These are phyloP conservation scores for Diadema setosum DNA, from an alignment of 35 echinoderm and acorn worm genomes.

Conservation along the genomic window DNA sequence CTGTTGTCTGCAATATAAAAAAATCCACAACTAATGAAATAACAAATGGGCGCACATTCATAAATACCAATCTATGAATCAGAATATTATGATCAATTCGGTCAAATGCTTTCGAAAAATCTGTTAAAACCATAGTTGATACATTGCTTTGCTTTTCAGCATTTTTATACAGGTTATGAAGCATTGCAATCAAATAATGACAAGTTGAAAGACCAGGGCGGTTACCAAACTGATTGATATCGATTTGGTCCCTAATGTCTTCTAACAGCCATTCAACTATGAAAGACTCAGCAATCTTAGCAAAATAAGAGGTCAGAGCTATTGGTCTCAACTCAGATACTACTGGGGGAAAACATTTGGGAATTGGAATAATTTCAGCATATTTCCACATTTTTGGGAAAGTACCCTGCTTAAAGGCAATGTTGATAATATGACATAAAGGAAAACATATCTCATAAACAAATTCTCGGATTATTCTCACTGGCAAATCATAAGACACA, in stretches of 20 bases:
- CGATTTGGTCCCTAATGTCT: no score
- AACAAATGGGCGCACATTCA: no score
- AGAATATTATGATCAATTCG: slow-evolving; percentile 28
- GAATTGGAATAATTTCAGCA: slow-evolving; percentile 14
- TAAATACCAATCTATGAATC: slow-evolving; percentile 26
- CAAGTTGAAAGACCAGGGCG: slow-evolving; percentile 13
- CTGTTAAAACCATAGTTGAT: slow-evolving; percentile 9
- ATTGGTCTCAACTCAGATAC: neutral
- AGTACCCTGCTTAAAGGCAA: neutral
- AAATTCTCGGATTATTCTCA: neutral
- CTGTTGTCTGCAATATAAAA: neutral
- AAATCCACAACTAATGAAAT: slow-evolving; percentile 16
- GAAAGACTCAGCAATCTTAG: no score
- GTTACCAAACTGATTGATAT: slow-evolving; percentile 49
- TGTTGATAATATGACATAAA: no score
- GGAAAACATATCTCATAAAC: neutral
- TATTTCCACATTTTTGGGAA: slow-evolving; percentile 25
- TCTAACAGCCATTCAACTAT: no score
- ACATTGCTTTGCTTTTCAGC: slow-evolving; percentile 16
- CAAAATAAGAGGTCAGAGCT: neutral
- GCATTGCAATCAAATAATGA: slow-evolving; percentile 21
- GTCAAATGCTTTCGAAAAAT: slow-evolving; percentile 56
- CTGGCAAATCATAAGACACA: neutral
- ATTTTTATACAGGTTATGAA: slow-evolving; percentile 18
- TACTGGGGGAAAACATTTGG: neutral